Conservation (phyloP, 2,797 vertebrate genomes). For the Microctenopoma steveboyesi region DNA sequence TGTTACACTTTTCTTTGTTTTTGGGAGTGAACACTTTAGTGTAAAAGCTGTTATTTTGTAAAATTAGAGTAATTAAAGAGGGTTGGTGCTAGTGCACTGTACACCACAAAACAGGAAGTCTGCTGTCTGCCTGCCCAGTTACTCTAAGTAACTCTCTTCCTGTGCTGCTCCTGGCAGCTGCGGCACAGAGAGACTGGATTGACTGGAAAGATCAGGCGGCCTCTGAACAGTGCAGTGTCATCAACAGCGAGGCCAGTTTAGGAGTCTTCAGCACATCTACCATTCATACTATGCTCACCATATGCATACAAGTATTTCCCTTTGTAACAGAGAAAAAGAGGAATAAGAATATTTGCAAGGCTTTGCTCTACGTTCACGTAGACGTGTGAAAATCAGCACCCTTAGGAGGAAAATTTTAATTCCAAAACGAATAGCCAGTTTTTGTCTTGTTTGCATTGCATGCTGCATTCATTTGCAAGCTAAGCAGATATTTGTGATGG, state of each 20-base stretch:
- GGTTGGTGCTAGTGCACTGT: slow-evolving; percentile 13
- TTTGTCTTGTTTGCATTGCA: slow-evolving; percentile 59
- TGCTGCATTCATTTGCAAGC: slow-evolving; percentile 57
- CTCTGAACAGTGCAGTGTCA: slow-evolving; percentile 68
- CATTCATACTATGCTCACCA: slow-evolving; percentile 30
- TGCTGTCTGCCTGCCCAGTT: slow-evolving; percentile 15
- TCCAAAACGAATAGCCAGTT: slow-evolving; percentile 51
- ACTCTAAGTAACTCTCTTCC: slow-evolving; percentile 28
- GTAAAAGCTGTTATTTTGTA: slow-evolving; percentile 32
- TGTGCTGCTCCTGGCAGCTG: slow-evolving; percentile 40
- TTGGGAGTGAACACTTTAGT: slow-evolving; percentile 18
- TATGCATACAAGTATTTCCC: slow-evolving; percentile 14
- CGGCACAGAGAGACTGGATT: slow-evolving; percentile 42
- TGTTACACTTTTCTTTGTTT: slow-evolving; percentile 16
- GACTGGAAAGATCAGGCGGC: slow-evolving; percentile 54
- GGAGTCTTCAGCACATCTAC: slow-evolving; percentile 49
- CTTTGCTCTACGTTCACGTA: slow-evolving; percentile 8
- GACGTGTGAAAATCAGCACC: slow-evolving; percentile 20
- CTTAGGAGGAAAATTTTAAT: slow-evolving; percentile 50
- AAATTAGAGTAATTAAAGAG: slow-evolving; percentile 36
- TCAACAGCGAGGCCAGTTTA: slow-evolving; percentile 58
- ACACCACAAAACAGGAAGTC: slow-evolving; percentile 9
- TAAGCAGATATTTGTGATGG: slow-evolving; percentile 32
- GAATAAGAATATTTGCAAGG: slow-evolving; percentile 15
- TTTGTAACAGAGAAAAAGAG: neutral